Evolutionary conservation across 2,888 invertebrate genomes (phyloP).

Genomic region (Lordiphosa fenestrarum): DNA sequence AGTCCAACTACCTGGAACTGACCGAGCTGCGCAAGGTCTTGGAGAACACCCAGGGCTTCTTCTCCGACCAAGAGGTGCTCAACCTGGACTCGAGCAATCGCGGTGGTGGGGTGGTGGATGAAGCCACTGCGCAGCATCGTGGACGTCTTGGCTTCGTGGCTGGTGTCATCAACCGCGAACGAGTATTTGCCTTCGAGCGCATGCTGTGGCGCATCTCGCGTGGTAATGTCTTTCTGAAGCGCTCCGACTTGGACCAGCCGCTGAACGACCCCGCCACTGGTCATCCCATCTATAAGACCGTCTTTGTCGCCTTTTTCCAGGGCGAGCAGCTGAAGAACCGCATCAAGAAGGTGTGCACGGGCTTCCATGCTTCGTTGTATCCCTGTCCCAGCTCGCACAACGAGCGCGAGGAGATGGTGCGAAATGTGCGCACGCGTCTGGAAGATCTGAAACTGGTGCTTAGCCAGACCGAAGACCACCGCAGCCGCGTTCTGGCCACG

Average conservation of each 20-base stretch:
- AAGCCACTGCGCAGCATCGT: constrained; percentile 73
- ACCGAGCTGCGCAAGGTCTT: constrained; percentile 96
- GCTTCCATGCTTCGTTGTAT: constrained; percentile 92
- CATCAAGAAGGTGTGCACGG: constrained; percentile 93
- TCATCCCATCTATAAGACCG: constrained; percentile 89
- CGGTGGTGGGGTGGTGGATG: constrained; percentile 82
- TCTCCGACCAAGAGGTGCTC: constrained; percentile 79
- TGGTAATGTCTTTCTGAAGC: constrained; percentile 92
- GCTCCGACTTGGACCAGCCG: constrained; percentile 88
- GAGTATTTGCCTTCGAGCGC: constrained; percentile 91
- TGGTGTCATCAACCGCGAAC: constrained; percentile 91
- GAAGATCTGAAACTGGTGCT: constrained; percentile 91
- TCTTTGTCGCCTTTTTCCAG: constrained; percentile 91
- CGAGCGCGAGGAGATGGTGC: constrained; percentile 91
- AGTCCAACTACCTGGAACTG: constrained; percentile 95
- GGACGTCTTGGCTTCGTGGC: constrained; percentile 87
- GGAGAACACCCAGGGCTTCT: constrained; percentile 90
- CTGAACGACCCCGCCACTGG: constrained; percentile 88
- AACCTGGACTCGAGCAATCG: constrained; percentile 85
- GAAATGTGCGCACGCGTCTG: constrained; percentile 90
- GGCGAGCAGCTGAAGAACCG: constrained; percentile 92
- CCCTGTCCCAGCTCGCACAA: constrained; percentile 91
- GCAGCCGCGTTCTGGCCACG: constrained; percentile 90
- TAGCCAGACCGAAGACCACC: constrained; percentile 92
- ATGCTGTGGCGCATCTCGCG: constrained; percentile 94